Conservation (phyloP, 2,888 invertebrate species). For the Meteorus colon region DNA sequence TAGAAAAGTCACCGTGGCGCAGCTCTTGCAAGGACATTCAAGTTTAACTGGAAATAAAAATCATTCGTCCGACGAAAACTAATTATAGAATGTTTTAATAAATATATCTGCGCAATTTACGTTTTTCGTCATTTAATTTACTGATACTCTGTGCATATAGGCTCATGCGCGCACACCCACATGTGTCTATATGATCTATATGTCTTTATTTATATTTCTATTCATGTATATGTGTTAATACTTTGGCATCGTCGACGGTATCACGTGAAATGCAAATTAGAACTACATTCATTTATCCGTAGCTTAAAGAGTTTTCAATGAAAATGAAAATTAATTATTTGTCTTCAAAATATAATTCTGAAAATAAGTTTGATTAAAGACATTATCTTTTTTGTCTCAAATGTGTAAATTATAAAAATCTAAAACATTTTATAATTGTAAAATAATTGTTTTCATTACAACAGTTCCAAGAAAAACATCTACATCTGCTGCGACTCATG, state of each 20-base stretch:
- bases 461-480: too few species aligned
- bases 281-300: background rate
- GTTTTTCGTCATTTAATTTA: slow-evolving; percentile 56
- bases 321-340: slow-evolving; percentile 34
- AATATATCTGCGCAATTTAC: slow-evolving; percentile 48
- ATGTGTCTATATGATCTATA: background rate
- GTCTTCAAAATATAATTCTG: slow-evolving; percentile 37
- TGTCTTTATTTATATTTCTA: slow-evolving; percentile 31
- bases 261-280: background rate
- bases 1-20: slow-evolving; percentile 34
- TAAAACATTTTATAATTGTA: too few species aligned
- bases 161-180: background rate
- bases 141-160: slow-evolving; percentile 50
- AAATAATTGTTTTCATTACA: too few species aligned
- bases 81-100: slow-evolving; percentile 68
- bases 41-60: slow-evolving; percentile 72
- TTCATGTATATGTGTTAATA: slow-evolving; percentile 16
- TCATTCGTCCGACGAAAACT: slow-evolving; percentile 62
- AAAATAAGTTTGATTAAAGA: too few species aligned
- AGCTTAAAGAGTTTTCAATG: background rate
- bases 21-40: slow-evolving; percentile 68
- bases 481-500: too few species aligned
- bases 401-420: too few species aligned
- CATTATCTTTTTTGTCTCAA: too few species aligned
- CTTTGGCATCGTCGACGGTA: background rate